Conservation (phyloP, 2,888 invertebrate genomes). For the Spicauda simplicius region DNA sequence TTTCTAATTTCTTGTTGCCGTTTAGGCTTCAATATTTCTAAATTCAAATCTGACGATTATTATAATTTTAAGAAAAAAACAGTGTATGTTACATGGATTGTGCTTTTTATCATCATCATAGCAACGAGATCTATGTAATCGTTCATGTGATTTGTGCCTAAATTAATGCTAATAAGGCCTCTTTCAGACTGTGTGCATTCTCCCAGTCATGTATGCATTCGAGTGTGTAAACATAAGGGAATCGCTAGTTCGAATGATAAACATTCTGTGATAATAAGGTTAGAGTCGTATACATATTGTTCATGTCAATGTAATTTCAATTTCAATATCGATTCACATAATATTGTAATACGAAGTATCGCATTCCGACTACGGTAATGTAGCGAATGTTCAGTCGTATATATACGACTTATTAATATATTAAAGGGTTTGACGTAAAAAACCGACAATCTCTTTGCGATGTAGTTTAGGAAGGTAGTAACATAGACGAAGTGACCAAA, state of each 20-base stretch:
- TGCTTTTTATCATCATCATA: too few relatives aligned
- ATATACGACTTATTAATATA: neutral
- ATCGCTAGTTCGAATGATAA: constrained; percentile 55
- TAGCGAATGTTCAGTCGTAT: neutral
- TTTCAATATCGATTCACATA: constrained; percentile 28
- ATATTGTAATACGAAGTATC: too few relatives aligned
- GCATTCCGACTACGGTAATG: too few relatives aligned
- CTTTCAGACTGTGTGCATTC: constrained; percentile 16
- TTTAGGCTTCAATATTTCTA: too few relatives aligned
- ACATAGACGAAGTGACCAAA: neutral
- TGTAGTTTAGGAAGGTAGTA: neutral
- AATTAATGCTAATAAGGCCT: neutral
- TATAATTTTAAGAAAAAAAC: too few relatives aligned
- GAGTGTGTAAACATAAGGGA: constrained; percentile 46
- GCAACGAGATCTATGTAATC: too few relatives aligned
- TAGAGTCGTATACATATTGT: constrained; percentile 38
- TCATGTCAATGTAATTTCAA: constrained; percentile 33
- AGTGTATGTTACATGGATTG: too few relatives aligned
- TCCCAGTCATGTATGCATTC: constrained; percentile 19
- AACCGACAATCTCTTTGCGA: neutral
- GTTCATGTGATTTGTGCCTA: too few relatives aligned
- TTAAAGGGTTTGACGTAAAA: neutral
- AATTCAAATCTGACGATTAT: too few relatives aligned
- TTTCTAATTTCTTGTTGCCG: too few relatives aligned
- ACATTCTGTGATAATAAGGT: constrained; percentile 75